phyloP scores from a whole-genome alignment of 1,140 invertebrate genomes.

The Drosophila mojavensis region DNA sequence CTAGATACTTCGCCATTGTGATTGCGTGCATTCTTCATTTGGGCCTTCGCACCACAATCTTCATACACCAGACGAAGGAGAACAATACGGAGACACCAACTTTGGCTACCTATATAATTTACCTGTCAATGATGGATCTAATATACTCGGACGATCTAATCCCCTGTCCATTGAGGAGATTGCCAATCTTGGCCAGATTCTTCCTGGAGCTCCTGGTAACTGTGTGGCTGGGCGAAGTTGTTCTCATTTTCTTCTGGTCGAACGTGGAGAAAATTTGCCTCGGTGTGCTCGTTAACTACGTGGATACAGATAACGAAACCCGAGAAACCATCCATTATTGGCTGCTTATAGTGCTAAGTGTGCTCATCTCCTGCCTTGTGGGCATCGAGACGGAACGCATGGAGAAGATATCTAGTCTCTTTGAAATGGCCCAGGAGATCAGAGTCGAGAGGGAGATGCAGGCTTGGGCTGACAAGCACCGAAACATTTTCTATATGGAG shows the following conservation, averaged over 20 bases:
- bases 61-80: slow-evolving; percentile 1
- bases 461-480: background rate
- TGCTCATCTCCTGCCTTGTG: background rate
- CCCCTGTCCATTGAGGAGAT: background rate
- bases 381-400: background rate
- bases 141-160: background rate
- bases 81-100: background rate
- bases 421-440: background rate
- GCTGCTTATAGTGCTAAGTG: background rate
- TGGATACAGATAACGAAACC: too few species aligned
- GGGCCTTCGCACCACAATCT: background rate
- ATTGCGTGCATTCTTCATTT: background rate
- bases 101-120: background rate
- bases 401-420: background rate
- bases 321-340: too few species aligned
- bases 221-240: background rate
- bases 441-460: background rate
- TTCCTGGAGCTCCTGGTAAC: background rate
- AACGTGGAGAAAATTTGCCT: background rate
- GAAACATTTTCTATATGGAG: background rate
- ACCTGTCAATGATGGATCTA: background rate
- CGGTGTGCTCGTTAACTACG: background rate
- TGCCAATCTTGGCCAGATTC: background rate
- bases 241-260: background rate
- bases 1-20: background rate